Conservation (phyloP, 2,113 vertebrate genomes). For the Brachyhypopomus gauderio region DNA sequence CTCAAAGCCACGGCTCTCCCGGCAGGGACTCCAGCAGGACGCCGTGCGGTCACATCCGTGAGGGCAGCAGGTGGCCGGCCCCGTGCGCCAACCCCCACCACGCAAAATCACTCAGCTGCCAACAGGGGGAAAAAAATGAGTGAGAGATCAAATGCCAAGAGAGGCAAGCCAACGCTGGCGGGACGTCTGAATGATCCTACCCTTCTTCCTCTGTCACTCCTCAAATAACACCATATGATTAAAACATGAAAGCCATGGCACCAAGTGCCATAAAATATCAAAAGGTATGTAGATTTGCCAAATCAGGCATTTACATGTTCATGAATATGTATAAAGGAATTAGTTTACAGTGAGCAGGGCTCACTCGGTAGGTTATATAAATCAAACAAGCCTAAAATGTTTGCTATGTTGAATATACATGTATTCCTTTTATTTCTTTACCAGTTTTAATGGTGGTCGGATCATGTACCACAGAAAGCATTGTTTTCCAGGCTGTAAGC, state of each 20-base stretch:
- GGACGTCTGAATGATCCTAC: constrained; percentile 24
- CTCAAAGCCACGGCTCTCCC: constrained; percentile 52
- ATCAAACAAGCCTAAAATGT: constrained; percentile 36
- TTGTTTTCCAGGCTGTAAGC: constrained; percentile 60
- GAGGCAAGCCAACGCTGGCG: constrained; percentile 13
- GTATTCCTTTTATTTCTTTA: constrained; percentile 44
- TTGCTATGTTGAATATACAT: constrained; percentile 48
- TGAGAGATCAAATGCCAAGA: constrained; percentile 55
- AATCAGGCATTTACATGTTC: constrained; percentile 41
- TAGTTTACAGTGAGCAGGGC: constrained; percentile 25
- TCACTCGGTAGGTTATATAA: constrained; percentile 3
- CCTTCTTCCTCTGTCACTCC: neutral
- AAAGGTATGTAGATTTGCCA: constrained; percentile 37
- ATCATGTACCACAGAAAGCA: constrained; percentile 34
- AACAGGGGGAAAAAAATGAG: constrained; percentile 43
- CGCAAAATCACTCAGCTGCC: constrained; percentile 59
- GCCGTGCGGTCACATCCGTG: constrained; percentile 45
- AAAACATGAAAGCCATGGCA: constrained; percentile 23
- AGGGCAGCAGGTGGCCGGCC: constrained; percentile 66
- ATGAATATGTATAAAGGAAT: constrained; percentile 45
- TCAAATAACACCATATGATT: constrained; percentile 23
- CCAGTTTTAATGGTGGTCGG: constrained; percentile 24
- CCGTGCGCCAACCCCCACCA: constrained; percentile 54
- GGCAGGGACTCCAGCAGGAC: no score
- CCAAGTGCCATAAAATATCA: constrained; percentile 26